phyloP scores from a whole-genome alignment of 2,888 invertebrate species.

The Apotomis betuletana region DNA sequence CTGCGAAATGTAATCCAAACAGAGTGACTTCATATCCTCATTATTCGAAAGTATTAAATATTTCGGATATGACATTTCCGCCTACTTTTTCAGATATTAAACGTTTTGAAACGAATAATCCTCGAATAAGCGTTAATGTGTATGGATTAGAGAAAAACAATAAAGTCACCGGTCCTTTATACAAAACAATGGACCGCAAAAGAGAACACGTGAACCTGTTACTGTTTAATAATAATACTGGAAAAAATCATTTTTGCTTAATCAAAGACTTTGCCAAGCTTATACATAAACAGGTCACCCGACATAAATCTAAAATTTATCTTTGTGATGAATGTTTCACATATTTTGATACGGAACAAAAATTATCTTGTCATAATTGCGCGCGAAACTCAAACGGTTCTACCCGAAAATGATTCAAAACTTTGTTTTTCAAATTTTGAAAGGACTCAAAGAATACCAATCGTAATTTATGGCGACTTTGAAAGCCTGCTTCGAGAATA shows the following conservation, averaged over 20 bases:
- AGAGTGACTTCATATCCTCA: slow-evolving; percentile 7
- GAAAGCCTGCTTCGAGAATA: slow-evolving; percentile 1
- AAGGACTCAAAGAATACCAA: background rate
- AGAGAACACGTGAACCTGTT: background rate
- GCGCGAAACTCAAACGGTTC: background rate
- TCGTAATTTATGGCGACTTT: background rate
- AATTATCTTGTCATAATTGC: background rate
- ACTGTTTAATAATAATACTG: background rate
- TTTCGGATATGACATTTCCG: background rate
- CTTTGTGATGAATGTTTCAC: background rate
- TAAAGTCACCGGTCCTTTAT: background rate
- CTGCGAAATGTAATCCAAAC: background rate
- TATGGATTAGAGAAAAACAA: slow-evolving; percentile 7
- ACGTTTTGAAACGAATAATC: background rate
- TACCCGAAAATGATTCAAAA: background rate
- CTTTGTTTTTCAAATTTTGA: background rate
- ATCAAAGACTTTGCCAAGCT: background rate
- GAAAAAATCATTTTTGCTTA: background rate
- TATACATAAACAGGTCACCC: background rate
- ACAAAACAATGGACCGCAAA: background rate
- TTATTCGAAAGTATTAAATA: background rate
- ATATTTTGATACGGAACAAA: background rate
- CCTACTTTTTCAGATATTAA: background rate
- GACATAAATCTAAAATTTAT: background rate
- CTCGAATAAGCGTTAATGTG: background rate